Evolutionary conservation across 2,797 vertebrate species (phyloP), one percentile per base, ranked within the genome.

Genomic region (Danio kyathit): DNA sequence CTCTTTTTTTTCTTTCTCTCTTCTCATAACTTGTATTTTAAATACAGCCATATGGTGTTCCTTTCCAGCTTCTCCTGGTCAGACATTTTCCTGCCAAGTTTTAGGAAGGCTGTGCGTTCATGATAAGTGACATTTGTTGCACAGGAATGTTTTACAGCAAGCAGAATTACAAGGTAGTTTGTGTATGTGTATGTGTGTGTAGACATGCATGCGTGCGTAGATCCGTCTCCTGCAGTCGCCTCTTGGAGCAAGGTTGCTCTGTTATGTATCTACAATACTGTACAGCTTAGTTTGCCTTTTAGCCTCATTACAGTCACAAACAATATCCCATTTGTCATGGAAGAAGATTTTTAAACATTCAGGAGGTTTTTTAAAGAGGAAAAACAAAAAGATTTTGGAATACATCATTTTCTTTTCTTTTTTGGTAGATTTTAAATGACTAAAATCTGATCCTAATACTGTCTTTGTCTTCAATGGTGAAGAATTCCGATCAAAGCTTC

Each of bases 401-500:
- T 71, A 79, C 83, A 83, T 90, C 86, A 91, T 90, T 87, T 82
- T 78, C 80, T 89, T 72, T 90, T 88, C 64, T 86, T 88, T 94
- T 95, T 95, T 93, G 94, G 94, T 94, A 92, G 93, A 94, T 95
- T 91, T 93, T 92, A 95, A 93, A 95, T 91, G 96, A 94, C 92
- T 96, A 95, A 95, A 93, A 93, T 96, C 95, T 95, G 96, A 95
- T 96, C 95, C 96, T 98, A 99, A 98, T 94, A 98, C 95, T 97
- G 97, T 98, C 97, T 98, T 99, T 99, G 97, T 99, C 97, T 99
- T 99, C 98, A 97, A 97, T 98, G 97, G 96, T 98, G 98, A 97
- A 96, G 98, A 96, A 95, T 97, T 98, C 97, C 97, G 96, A 98
- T 97, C 97, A 98, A 97, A 98, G 97, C 97, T 97, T 98, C 97